A percentile compares a stretch with the other conserved stretches of the same genome.
These are phyloP conservation scores for Steatornis caripensis DNA, from an alignment of 2,113 vertebrate species.

Conservation along the genomic window DNA sequence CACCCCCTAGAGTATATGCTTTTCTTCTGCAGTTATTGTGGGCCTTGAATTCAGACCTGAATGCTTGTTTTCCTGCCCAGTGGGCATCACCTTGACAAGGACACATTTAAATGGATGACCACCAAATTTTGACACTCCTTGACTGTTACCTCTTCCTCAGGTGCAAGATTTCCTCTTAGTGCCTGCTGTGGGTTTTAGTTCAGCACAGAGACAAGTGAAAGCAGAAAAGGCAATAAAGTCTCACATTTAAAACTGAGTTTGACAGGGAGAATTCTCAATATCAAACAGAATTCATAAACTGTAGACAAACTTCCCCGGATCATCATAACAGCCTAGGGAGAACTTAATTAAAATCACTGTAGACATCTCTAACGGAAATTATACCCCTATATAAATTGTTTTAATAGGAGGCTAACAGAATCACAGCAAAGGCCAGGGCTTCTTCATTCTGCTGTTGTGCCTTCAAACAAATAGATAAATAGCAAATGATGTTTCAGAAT, in stretches of 20 bases:
- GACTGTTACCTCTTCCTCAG: neutral
- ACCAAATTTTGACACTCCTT: neutral
- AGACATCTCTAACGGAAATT: neutral
- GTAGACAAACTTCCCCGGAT: neutral
- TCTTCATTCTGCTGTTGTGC: neutral
- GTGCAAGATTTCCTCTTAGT: neutral
- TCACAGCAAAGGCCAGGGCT: neutral
- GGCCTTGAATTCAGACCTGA: neutral
- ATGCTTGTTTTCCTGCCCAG: neutral
- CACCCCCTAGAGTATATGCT: neutral
- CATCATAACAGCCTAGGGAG: neutral
- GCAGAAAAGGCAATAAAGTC: neutral
- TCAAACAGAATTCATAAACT: slow-evolving; percentile 27
- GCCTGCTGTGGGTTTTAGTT: neutral
- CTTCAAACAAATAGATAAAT: neutral
- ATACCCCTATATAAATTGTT: neutral
- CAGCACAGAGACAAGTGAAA: neutral
- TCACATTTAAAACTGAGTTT: neutral
- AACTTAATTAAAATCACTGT: neutral
- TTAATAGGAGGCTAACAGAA: neutral
- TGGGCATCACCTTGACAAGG: neutral
- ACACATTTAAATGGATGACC: neutral
- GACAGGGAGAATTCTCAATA: neutral
- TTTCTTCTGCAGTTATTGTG: neutral
- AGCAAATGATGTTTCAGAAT: neutral